Evolutionary conservation across 2,888 invertebrate genomes (phyloP), one percentile per base, ranked within the genome.

Genomic region (Nephrotoma appendiculata): DNA sequence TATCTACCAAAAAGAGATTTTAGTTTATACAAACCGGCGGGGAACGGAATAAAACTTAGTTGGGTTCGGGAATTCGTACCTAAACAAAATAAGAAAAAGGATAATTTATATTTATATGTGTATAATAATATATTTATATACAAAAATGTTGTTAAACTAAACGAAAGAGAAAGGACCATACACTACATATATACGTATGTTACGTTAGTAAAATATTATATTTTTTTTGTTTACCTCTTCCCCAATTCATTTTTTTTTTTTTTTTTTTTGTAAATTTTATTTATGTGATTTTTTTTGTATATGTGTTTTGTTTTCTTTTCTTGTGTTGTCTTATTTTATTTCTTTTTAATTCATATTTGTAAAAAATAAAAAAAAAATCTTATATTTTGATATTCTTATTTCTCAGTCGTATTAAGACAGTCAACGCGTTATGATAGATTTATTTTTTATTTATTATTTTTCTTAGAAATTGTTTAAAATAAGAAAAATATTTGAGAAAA

Each of bases 371-470:
- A 71, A 71, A 71, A 71, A 71, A 71, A 71, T 71, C 71, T 71
- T 84, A 42, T 42, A 15, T 42, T 84, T 84, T 84, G 84, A 42
- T 84, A 84, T 84, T 41, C 43, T 84, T 84, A 42, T 42, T 43
- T 84, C 42, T 84, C 84, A 84, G 84, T 84, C 84, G 84, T 84
- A 84, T 84, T 84, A 84, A 84, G 84, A 84, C 84, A 84, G 84
- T 84, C 84, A 42, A 84, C 84, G 84, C 84, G 84, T 84, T 84
- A 84, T 84, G 41, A 84, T 84, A 42, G 41, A 84, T 84, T 84
- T 42, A 84, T 84, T 84, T 84, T 84, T 84, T 84, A 84, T 71
- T 71, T 71, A 71, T 71, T 71, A 71, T 71, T 71, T 71, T 84
- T 84, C 43, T 84, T 84, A 42, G 84, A 43, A 84, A 84, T 84